Base-by-base conservation (phyloP, 2,888 invertebrate genomes). In the Gisinianus flammeolus region DNA sequence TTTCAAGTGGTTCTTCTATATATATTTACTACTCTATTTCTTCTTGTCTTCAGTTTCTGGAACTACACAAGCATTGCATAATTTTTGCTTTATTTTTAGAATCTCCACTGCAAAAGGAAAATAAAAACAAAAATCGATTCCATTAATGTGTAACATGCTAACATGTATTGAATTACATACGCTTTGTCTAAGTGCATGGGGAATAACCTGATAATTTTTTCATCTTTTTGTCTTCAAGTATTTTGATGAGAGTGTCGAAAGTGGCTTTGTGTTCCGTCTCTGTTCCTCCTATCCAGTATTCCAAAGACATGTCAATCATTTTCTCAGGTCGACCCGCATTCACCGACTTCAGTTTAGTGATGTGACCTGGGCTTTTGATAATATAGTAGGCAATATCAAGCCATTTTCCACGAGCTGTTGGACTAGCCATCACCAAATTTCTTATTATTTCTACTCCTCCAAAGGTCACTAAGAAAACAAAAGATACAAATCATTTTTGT, bases 261-360 rank as follows among this genome's bases (percentile, higher is more conserved):
- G 68, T 68, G 12, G 76, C 31, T 33, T 30, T 54, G 24, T 31
- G 54, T 1, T 68, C 68, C 0, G 69, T 58, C 16, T 76, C 76
- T 5, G 56, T 30, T 0, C 68, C 76, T 24, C 30, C 24, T n/a
- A 76, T 76, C 76, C 76, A 76, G 58, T 58, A 76, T 35, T 76
- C 76, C 10, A 76, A 30, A 3, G 76, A 76, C 76, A 76, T 68
- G 76, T 76, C 76, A 58, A 76, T 76, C 76, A 68, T 68, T 69
- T 76, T 76, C 35, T 76, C 76, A 0, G 76, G 76, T 54, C 76
- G 22, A 0, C 76, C 76, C 16, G 76, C 76, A 69, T 76, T 68
- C 12, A 76, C 76, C 2, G 68, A 54, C 35, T 76, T 76, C 5
- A 76, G 19, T 33, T 76, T 76, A 5, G 6, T 35, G 16, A 76